Evolutionary conservation across 2,888 invertebrate species (phyloP), one percentile per base, ranked within the genome.

Genomic region (Pheosia gnoma): DNA sequence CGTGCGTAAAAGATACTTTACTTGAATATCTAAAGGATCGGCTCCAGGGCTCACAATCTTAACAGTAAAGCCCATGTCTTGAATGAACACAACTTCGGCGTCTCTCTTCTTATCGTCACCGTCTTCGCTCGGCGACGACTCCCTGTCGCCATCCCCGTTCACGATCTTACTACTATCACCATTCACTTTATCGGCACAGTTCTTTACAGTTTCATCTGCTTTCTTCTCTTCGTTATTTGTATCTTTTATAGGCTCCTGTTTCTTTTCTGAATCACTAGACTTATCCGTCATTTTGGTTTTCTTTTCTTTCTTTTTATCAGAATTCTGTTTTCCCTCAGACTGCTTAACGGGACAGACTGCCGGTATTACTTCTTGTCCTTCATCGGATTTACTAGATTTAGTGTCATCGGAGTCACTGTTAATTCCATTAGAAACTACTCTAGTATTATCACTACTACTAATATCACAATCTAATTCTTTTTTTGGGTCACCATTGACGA

Each of bases 21-120:
- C 97, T 94, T 99, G 98, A 80, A 99, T 97, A 79, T 99, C 98
- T 83, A 99, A 96, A 0, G 98, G 95, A 78, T 99, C 99, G 9
- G 97, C 95, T 2, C 98, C 98, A 9, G 99, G 98, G 79, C 98
- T 97, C 63, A 97, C 95, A 79, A 99, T 98, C 91, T 98, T 98
- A n/a, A 99, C 97, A 60, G 97, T 97, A 84, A 98, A 98, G 58
- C 98, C 98, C 94, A 97, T 94, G 82, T 98, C 98, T 85, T 98
- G 98, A 78, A 98, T 96, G 76, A 97, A 97, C 67, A 98, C 97
- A 60, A 98, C 96, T 89, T 97, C 97, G 64, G 96, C 96, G 73
- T 96, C 96, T 67, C 94, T 94, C 75, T 95, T 95, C 70, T 94
- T 93, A 49, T 95, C 95, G 67, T 95, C 95, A 5, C 86, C 92